Base-by-base conservation (phyloP, 2,888 invertebrate genomes). In the Flabesymbios commensalis region DNA sequence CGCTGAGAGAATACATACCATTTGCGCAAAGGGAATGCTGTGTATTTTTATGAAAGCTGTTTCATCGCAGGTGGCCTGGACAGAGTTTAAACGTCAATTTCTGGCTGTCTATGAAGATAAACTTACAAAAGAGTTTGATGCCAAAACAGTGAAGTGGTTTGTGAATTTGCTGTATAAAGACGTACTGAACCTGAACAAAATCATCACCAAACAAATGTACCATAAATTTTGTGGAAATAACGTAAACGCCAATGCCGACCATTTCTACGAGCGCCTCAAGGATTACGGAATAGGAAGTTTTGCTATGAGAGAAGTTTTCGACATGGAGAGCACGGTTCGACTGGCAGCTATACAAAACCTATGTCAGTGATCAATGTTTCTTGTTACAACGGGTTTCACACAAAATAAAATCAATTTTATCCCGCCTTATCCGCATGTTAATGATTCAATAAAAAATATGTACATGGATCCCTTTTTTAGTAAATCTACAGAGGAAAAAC, bases 341-440 rank as follows among this genome's bases (percentile, higher is more conserved):
- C 64, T 77, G 22, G 70, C 74, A 17, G 76, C 76, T 32, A 74
- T 77, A 41, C 74, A 76, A 57, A 76, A 74, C 58, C 62, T 77
- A 24, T n/a, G n/a, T n/a, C n/a, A n/a, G n/a, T n/a, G n/a, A n/a
- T n/a, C n/a, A n/a, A n/a, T n/a, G n/a, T n/a, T n/a, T n/a, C n/a
- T n/a, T n/a, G n/a, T n/a, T n/a, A n/a, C n/a, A n/a, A n/a, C n/a
- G n/a, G n/a, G n/a, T n/a, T n/a, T n/a, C n/a, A n/a, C n/a, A n/a
- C n/a, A n/a, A n/a, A n/a, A n/a, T n/a, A n/a, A n/a, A n/a, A n/a
- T n/a, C n/a, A n/a, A n/a, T n/a, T n/a, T n/a, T n/a, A n/a, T n/a
- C n/a, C n/a, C n/a, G n/a, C n/a, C n/a, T n/a, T n/a, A n/a, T n/a
- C n/a, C n/a, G n/a, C n/a, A n/a, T n/a, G n/a, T n/a, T n/a, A n/a